Evolutionary conservation across 2,797 vertebrate species (phyloP).

Genomic region (Pelochelys cantorii): DNA sequence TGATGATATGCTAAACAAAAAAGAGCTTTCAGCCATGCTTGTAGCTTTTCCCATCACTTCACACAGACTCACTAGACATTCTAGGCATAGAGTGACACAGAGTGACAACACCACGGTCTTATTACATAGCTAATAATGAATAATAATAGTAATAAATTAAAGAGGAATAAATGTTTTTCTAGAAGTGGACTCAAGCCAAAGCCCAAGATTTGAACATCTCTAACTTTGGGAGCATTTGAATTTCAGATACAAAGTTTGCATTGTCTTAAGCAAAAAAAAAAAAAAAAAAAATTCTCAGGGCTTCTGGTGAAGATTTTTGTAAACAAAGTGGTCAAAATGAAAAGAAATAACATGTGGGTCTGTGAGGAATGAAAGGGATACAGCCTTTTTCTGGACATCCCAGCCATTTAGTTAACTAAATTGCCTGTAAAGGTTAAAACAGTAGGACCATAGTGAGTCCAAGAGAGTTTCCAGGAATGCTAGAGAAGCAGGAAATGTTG

Average conservation of each 20-base stretch:
- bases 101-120: neutral
- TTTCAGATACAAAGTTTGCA: accelerated
- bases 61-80: neutral
- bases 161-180: accelerated
- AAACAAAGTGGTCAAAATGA: neutral
- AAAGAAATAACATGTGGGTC: neutral
- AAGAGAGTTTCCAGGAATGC: too few species aligned
- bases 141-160: neutral
- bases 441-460: too few species aligned
- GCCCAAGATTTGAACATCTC: neutral
- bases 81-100: neutral
- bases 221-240: neutral
- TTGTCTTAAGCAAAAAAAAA: neutral
- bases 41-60: neutral
- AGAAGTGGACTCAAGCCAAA: neutral
- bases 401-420: too few species aligned
- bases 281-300: neutral
- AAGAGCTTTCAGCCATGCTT: neutral
- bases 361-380: too few species aligned
- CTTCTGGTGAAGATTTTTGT: neutral
- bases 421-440: too few species aligned
- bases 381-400: too few species aligned
- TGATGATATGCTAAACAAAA: neutral
- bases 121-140: neutral
- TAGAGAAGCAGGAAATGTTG: too few species aligned